A percentile compares a stretch with the other conserved stretches of the same genome.
Evolutionary conservation across 2,888 invertebrate genomes (phyloP).

Genomic region (Cetonia aurata): DNA sequence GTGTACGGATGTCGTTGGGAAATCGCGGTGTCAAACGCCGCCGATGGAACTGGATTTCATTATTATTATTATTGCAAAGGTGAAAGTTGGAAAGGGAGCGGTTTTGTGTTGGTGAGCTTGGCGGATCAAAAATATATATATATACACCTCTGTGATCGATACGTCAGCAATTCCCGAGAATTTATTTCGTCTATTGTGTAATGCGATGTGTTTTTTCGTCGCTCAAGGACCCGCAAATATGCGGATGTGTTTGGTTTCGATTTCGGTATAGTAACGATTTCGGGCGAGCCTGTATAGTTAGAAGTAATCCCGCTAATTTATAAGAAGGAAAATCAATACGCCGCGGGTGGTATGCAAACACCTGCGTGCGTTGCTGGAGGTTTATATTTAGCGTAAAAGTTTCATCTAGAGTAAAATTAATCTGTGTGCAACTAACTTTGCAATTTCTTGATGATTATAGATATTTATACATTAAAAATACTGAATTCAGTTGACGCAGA

Average conservation of each 20-base stretch:
- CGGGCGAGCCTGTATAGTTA: too few relatives aligned
- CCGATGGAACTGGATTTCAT: constrained; percentile 17
- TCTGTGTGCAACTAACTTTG: background rate
- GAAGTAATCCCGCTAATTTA: background rate
- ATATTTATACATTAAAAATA: too few relatives aligned
- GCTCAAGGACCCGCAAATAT: constrained; percentile 23
- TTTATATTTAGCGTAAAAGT: constrained; percentile 1
- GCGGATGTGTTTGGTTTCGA: constrained; percentile 11
- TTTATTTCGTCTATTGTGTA: constrained; percentile 29
- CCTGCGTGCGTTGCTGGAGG: constrained; percentile 4
- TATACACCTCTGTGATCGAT: constrained; percentile 22
- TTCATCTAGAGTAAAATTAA: too few relatives aligned
- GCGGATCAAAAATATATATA: constrained; percentile 1
- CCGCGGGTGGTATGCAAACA: constrained; percentile 3
- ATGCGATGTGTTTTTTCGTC: constrained; percentile 6
- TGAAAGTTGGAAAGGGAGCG: constrained; percentile 38
- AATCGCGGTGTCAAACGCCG: constrained; percentile 21
- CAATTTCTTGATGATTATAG: too few relatives aligned
- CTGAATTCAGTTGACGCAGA: too few relatives aligned
- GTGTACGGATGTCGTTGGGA: constrained; percentile 6
- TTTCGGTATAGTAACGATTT: too few relatives aligned
- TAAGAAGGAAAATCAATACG: constrained; percentile 8
- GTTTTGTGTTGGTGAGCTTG: constrained; percentile 25
- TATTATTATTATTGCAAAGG: constrained; percentile 8
- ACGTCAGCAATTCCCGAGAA: constrained; percentile 33